phyloP scores from a whole-genome alignment of 2,797 vertebrate species.

The Danio albolineatus region DNA sequence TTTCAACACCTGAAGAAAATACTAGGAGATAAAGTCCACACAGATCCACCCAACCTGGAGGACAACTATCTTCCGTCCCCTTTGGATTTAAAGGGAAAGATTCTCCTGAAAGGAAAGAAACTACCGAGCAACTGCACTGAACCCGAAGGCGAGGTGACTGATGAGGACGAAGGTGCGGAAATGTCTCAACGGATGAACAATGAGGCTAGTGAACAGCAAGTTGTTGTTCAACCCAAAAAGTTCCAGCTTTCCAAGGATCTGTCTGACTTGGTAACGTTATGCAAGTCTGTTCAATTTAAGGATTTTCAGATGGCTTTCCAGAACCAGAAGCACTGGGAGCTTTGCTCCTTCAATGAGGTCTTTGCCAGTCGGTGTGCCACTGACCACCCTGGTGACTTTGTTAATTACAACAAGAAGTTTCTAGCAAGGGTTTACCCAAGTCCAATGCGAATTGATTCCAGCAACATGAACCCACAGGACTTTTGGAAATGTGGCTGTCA shows the following conservation, averaged over 20 bases:
- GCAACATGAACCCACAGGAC: conserved; percentile 99
- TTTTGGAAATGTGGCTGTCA: conserved; percentile 99
- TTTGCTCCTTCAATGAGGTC: conserved; percentile 97
- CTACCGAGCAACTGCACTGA: conserved; percentile 85
- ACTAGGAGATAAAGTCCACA: conserved; percentile 89
- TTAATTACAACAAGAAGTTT: conserved; percentile 98
- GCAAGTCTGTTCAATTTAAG: conserved; percentile 95
- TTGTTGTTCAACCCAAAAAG: conserved; percentile 79
- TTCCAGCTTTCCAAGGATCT: conserved; percentile 97
- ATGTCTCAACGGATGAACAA: conserved; percentile 93
- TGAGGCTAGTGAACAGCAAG: conserved; percentile 85
- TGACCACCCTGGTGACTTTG: conserved; percentile 95
- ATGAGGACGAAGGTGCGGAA: conserved; percentile 96
- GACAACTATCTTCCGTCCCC: conserved; percentile 94
- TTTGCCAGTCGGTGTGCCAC: conserved; percentile 91
- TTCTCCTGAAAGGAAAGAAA: conserved; percentile 95
- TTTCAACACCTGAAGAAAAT: conserved; percentile 97
- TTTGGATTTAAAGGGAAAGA: conserved; percentile 87
- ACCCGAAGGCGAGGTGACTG: conserved; percentile 94
- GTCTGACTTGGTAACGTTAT: conserved; percentile 94
- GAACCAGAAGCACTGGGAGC: conserved; percentile 96
- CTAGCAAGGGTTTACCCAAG: conserved; percentile 94
- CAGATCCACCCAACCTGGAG: conserved; percentile 84
- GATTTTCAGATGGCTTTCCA: conserved; percentile 94
- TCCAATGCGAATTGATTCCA: conserved; percentile 98